Conservation (phyloP, 2,888 invertebrate species). For the Dicranocentrus wangi region DNA sequence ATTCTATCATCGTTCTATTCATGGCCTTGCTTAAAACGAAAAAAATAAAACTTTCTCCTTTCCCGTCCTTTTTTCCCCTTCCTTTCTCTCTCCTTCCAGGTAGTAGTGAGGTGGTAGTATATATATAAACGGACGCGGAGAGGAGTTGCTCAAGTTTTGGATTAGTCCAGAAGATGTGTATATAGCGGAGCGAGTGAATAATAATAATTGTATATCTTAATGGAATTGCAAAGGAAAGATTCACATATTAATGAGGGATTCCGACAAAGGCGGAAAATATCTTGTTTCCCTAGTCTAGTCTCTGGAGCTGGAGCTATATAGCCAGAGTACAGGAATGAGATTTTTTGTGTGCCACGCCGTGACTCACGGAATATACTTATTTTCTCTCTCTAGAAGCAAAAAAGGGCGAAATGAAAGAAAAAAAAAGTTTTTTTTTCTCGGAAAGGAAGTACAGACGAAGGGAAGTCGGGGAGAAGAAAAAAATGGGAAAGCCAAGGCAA, state of each 20-base stretch:
- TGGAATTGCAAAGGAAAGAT: constrained; percentile 59
- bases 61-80: neutral
- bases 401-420: constrained; percentile 10
- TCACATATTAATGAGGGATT: constrained; percentile 60
- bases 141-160: too few species aligned
- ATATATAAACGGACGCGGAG: too few species aligned
- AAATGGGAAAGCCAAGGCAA: constrained; percentile 9
- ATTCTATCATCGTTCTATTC: constrained; percentile 30
- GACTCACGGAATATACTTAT: neutral
- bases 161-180: neutral
- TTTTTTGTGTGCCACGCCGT: constrained; percentile 7
- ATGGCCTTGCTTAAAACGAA: neutral
- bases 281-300: constrained; percentile 10
- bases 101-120: too few species aligned
- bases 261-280: constrained; percentile 37
- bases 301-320: too few species aligned
- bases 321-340: neutral
- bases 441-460: neutral
- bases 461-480: constrained; percentile 26
- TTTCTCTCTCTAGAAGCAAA: neutral
- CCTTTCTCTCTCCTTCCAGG: neutral
- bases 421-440: constrained; percentile 18
- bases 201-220: constrained; percentile 31
- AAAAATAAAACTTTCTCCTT: constrained; percentile 7
- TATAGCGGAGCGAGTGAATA: neutral